Percentiles rank a stretch among this genome's conserved stretches.
Evolutionary conservation across 2,797 vertebrate genomes (phyloP).

Genomic region (Coccyzus lansbergi): DNA sequence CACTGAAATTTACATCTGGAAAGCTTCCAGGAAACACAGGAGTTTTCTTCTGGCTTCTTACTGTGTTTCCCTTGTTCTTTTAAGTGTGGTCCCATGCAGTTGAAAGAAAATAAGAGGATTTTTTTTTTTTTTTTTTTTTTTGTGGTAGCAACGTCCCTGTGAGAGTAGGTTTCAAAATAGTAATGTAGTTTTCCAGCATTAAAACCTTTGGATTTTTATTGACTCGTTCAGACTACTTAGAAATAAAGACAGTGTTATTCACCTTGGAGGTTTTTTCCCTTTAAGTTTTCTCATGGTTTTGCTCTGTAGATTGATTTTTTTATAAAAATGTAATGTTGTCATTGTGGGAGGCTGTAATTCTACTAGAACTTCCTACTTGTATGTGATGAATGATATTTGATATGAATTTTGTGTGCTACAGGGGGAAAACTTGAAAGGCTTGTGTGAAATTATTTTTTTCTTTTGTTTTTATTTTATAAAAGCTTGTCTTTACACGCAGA

Average conservation of each 20-base stretch:
- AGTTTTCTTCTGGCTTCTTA: background rate
- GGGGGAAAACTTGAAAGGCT: background rate
- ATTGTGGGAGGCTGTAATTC: background rate
- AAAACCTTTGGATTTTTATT: background rate
- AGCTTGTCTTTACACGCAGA: background rate
- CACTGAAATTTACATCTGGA: background rate
- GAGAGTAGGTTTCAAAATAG: background rate
- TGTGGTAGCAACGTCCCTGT: background rate
- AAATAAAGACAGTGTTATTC: background rate
- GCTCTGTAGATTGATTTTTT: background rate
- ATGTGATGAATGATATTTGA: background rate
- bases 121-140: conserved; percentile 30
- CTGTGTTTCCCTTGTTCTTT: background rate
- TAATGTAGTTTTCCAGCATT: background rate
- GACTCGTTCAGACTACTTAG: background rate
- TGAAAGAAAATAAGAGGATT: background rate
- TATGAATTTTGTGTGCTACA: background rate
- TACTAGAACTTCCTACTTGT: background rate
- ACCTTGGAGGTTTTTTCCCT: background rate
- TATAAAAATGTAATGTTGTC: background rate
- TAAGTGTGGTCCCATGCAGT: background rate
- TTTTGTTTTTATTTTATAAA: conserved; percentile 12
- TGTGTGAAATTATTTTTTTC: background rate
- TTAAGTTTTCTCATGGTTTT: background rate
- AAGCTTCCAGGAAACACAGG: background rate